Evolutionary conservation across 1,140 invertebrate species (phyloP), one percentile per base, ranked within the genome.

Genomic region (Drosophila pallidifrons): DNA sequence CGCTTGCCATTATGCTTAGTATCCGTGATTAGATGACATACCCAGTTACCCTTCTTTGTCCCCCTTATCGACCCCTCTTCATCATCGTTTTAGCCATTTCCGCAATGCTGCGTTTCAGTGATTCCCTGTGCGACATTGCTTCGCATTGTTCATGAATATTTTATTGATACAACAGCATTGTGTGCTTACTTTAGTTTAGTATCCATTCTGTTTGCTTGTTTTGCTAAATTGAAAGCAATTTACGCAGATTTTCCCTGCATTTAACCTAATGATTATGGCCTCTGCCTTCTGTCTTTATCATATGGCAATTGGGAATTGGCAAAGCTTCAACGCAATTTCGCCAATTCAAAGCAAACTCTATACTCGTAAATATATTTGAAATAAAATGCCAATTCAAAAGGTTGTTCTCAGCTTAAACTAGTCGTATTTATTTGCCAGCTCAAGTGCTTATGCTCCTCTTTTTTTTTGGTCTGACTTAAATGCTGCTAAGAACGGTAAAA

Each of bases 11-110:
- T 88, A 87, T 89, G 83, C 79, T 87, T 79, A 80, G 80, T 88
- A 87, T 80, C 83, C 87, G 80, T 87, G 83, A 87, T 87, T 87
- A 87, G 83, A 82, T 60, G 66, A 68, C 61, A 71, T 45, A 11
- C 61, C 63, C 69, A 28, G 8, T 57, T 51, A 57, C 73, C 65
- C 61, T 64, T 82, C 79, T 75, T 52, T 49, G 54, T 60, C 51
- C 30, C 15, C 13, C 47, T 32, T 32, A 32, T 32, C 30, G 55
- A 46, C 13, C 15, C 28, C n/a, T 8, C 0, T 3, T 25, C 20
- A 25, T 25, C 20, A 25, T 25, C 28, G 60, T 49, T 60, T 71
- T 69, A 60, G 59, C 72, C 75, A 55, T 72, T 71, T 80, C 77
- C 70, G 76, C 55, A 63, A 55, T 78, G 60, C 54, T 79, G 72